These are phyloP conservation scores for Temnothorax unifasciatus DNA, from an alignment of 2,888 invertebrate species.

Conservation along the genomic window DNA sequence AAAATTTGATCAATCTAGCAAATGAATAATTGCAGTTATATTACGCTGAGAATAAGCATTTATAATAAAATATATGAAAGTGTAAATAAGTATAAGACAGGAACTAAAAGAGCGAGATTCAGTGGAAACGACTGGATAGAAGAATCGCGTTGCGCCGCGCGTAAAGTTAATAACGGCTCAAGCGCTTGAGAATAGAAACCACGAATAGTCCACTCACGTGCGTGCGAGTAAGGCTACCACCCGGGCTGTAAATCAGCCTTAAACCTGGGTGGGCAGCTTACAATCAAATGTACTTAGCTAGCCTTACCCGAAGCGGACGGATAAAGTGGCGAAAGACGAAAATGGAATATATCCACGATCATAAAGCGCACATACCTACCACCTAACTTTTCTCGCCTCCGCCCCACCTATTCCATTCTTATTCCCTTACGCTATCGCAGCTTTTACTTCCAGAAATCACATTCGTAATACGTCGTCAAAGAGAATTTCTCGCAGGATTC, in stretches of 20 bases:
- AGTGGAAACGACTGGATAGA: background rate
- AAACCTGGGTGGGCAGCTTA: constrained; percentile 83
- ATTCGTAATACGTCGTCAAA: constrained; percentile 61
- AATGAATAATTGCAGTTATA: background rate
- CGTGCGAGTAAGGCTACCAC: constrained; percentile 71
- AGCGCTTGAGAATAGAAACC: constrained; percentile 64
- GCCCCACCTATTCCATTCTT: constrained; percentile 35
- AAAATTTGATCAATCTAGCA: background rate
- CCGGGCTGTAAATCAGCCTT: constrained; percentile 84
- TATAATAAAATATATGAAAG: background rate
- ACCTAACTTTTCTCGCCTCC: constrained; percentile 22
- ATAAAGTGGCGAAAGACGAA: constrained; percentile 76
- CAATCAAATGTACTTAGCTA: constrained; percentile 85
- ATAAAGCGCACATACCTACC: constrained; percentile 65
- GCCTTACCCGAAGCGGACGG: constrained; percentile 62
- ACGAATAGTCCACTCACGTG: constrained; percentile 83
- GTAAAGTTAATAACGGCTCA: constrained; percentile 72
- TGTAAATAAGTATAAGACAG: background rate
- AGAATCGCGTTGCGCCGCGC: constrained; percentile 25
- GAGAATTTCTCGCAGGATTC: constrained; percentile 45
- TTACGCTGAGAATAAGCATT: background rate
- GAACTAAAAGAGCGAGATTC: background rate
- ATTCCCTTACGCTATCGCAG: constrained; percentile 41
- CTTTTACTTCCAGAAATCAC: constrained; percentile 40
- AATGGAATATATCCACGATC: constrained; percentile 78